These are phyloP conservation scores for Valencia hispanica DNA, from an alignment of 2,797 vertebrate genomes.

Conservation along the genomic window DNA sequence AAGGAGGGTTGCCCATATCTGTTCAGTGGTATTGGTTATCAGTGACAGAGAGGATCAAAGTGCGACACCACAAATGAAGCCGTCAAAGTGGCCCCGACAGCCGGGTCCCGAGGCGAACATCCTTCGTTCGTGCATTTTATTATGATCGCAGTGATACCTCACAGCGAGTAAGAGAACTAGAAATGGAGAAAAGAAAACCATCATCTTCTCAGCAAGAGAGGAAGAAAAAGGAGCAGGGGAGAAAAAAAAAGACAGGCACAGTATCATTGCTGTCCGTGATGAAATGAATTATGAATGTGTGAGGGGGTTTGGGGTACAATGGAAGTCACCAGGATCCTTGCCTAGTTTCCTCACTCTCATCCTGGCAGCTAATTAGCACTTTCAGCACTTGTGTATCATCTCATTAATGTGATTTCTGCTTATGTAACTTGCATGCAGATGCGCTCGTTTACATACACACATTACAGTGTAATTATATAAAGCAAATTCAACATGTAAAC, in stretches of 20 bases:
- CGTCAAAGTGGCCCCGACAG: constrained; percentile 79
- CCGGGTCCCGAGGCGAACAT: constrained; percentile 76
- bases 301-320: constrained; percentile 79
- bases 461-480: constrained; percentile 69
- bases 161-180: constrained; percentile 61
- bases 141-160: constrained; percentile 71
- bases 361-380: constrained; percentile 81
- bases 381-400: constrained; percentile 80
- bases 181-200: constrained; percentile 40
- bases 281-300: constrained; percentile 81
- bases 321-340: constrained; percentile 76
- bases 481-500: constrained; percentile 58
- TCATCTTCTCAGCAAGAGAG: constrained; percentile 65
- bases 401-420: constrained; percentile 79
- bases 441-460: constrained; percentile 37
- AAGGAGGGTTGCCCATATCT: constrained; percentile 66
- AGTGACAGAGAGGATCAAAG: constrained; percentile 81
- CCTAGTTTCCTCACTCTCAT: constrained; percentile 75
- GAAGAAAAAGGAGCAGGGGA: constrained; percentile 48
- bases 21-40: constrained; percentile 75
- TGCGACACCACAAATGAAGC: constrained; percentile 79
- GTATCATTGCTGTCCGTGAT: constrained; percentile 67
- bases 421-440: constrained; percentile 70
- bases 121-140: constrained; percentile 71
- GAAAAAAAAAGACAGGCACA: constrained; percentile 59